Percentiles rank a stretch among this genome's conserved stretches.
These are phyloP conservation scores for Scyliorhinus canicula DNA, from an alignment of 2,797 vertebrate genomes.

Conservation along the genomic window DNA sequence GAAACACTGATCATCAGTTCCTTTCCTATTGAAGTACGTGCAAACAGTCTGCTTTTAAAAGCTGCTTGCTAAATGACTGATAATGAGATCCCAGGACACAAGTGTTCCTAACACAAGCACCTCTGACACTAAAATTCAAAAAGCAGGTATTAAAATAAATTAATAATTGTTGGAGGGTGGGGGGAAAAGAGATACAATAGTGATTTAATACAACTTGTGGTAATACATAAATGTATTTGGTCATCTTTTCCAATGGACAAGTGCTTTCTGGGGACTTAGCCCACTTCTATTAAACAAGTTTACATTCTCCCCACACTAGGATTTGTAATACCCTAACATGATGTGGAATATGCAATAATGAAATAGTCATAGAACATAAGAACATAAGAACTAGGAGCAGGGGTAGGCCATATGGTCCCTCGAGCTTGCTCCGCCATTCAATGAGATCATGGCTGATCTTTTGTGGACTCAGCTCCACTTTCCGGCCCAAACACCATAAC, in stretches of 20 bases:
- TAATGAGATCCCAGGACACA: neutral
- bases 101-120: neutral
- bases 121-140: neutral
- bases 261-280: neutral
- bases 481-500: too few relatives aligned
- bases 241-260: neutral
- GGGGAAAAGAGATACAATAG: too few relatives aligned
- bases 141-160: neutral
- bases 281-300: neutral
- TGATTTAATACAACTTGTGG: neutral
- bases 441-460: too few relatives aligned
- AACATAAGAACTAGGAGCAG: too few relatives aligned
- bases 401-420: too few relatives aligned
- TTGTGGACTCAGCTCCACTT: too few relatives aligned
- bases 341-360: neutral
- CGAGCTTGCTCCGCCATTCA: too few relatives aligned
- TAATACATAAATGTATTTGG: neutral
- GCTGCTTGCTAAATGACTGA: neutral
- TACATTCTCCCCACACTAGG: neutral
- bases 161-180: neutral
- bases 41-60: neutral
- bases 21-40: neutral
- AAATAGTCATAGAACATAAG: too few relatives aligned
- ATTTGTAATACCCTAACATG: neutral
- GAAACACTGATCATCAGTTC: neutral